These are phyloP conservation scores for Tiliacea citrago DNA, from an alignment of 2,888 invertebrate genomes.

Conservation along the genomic window DNA sequence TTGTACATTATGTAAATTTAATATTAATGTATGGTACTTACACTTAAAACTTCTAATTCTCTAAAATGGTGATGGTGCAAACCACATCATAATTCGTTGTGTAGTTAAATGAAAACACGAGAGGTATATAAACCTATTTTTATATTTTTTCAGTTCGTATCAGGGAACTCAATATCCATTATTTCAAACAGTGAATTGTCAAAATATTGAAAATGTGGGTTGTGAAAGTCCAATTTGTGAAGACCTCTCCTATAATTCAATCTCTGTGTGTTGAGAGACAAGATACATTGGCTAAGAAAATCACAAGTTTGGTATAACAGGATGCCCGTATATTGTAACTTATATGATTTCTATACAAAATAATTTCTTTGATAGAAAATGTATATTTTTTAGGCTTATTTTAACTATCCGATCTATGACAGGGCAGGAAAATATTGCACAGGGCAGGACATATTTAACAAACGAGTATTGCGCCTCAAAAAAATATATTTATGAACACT, in stretches of 20 bases:
- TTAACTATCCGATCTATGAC: not conserved
- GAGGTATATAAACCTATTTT: not conserved
- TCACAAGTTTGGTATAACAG: constrained; percentile 1
- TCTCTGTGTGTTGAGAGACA: constrained; percentile 25
- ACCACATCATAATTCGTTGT: too few species aligned
- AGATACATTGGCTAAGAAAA: constrained; percentile 36
- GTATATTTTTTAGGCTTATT: too few species aligned
- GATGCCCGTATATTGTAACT: not conserved
- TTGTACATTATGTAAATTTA: too few species aligned
- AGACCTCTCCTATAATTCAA: constrained; percentile 33
- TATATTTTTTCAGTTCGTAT: constrained; percentile 20
- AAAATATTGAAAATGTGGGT: constrained; percentile 57
- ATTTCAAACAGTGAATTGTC: constrained; percentile 69
- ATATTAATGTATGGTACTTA: too few species aligned
- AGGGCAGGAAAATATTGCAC: too few species aligned
- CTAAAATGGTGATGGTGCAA: too few species aligned
- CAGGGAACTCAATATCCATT: constrained; percentile 56
- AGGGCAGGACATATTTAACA: too few species aligned
- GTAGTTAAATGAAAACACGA: too few species aligned
- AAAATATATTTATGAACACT: too few species aligned
- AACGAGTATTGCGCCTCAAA: not conserved
- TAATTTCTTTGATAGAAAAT: not conserved
- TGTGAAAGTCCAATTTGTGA: constrained; percentile 41
- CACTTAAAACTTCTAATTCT: too few species aligned
- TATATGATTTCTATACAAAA: not conserved